These are phyloP conservation scores for Nysson spinosus DNA, from an alignment of 2,888 invertebrate genomes.

Conservation along the genomic window DNA sequence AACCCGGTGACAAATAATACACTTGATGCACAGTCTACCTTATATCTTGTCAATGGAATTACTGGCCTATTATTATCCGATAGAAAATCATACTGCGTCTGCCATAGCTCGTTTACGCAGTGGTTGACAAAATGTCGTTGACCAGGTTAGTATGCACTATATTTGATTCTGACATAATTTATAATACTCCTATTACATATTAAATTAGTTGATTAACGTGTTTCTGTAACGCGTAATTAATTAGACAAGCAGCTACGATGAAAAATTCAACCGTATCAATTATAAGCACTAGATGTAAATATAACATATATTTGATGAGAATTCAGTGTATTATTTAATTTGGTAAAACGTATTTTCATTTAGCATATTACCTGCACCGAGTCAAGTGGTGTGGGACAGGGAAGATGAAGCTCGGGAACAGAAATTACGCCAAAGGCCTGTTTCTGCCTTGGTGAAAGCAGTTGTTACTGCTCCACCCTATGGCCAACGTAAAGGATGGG, in stretches of 20 bases:
- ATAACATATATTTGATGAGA: not conserved
- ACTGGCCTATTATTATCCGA: too few relatives aligned
- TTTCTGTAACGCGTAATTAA: too few relatives aligned
- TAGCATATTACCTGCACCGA: constrained; percentile 92
- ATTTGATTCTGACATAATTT: not conserved
- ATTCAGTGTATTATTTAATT: not conserved
- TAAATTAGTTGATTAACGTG: not conserved
- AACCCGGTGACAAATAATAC: too few relatives aligned
- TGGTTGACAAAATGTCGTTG: constrained; percentile 54
- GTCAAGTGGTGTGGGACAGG: constrained; percentile 92
- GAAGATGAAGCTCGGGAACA: constrained; percentile 87
- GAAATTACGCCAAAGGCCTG: constrained; percentile 79
- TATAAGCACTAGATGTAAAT: too few relatives aligned
- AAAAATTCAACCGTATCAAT: too few relatives aligned
- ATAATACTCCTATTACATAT: not conserved
- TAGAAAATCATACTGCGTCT: too few relatives aligned
- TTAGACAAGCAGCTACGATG: too few relatives aligned
- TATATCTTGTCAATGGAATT: too few relatives aligned
- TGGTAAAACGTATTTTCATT: not conserved
- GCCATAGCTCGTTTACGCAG: too few relatives aligned
- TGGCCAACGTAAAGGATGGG: constrained; percentile 95
- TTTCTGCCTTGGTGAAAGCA: constrained; percentile 85
- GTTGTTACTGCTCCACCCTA: constrained; percentile 94
- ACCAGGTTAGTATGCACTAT: constrained; percentile 29
- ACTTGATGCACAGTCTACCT: too few relatives aligned